Evolutionary conservation across 2,888 invertebrate species (phyloP), one percentile per base, ranked within the genome.

Genomic region (Acanthosoma haemorrhoidale): DNA sequence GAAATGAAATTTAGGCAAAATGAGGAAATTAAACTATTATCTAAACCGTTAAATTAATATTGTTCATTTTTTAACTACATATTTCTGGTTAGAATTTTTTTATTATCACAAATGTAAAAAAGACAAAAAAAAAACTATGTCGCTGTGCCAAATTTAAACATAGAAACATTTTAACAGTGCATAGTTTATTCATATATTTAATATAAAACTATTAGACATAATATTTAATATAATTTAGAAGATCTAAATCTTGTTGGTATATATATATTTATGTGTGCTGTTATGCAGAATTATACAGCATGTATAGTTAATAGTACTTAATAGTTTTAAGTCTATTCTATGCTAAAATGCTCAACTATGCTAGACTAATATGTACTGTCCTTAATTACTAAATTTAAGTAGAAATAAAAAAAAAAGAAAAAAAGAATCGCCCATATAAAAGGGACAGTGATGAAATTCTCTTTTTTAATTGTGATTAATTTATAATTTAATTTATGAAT

Each of bases 281-380:
- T 38, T 38, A 15, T 63, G 39, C 25, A 39, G 13, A 25, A 9
- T 29, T 4, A 15, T 21, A 31, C 32, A 63, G 63, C 63, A 38
- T 38, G 13, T 34, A 38, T 21, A 25, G 21, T 39, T 63, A 2
- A 43, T 63, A 63, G 39, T 63, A 61, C 39, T 63, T 39, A 36
- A 25, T 63, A 63, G 63, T 38, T 21, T 63, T 63, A 39, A 63
- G 39, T 63, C 36, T 60, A 60, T 60, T 60, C 59, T 63, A 63
- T 63, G 34, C 38, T 36, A 32, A 63, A 63, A 63, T 63, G 63
- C 63, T 63, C 63, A 63, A 63, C 63, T 63, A 63, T 63, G 39
- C 21, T 63, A 21, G 29, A 43, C 21, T 21, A 9, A 61, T 21
- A 34, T 38, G 18, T 63, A 63, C 63, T 63, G 63, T 63, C 63